These are phyloP conservation scores for Trilocha varians DNA, from an alignment of 2,888 invertebrate genomes.

Conservation along the genomic window DNA sequence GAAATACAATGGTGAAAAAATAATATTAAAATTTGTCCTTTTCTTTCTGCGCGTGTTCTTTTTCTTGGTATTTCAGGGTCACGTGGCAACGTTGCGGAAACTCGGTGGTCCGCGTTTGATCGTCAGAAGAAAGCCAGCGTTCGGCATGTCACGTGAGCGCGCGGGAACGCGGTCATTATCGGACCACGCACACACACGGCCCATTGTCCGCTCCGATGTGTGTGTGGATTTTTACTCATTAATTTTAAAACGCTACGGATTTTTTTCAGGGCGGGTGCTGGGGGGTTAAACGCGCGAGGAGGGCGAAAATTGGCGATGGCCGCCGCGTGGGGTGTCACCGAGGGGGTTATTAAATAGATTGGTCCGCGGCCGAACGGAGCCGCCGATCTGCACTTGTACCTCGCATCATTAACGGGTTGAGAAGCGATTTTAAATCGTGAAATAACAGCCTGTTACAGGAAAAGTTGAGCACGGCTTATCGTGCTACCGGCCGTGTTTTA, in stretches of 20 bases:
- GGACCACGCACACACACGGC: slow-evolving; percentile 54
- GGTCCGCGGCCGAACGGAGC: slow-evolving; percentile 74
- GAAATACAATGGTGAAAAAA: no score
- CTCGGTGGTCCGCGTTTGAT: slow-evolving; percentile 9
- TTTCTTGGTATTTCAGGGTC: no score
- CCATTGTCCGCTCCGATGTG: slow-evolving; percentile 57
- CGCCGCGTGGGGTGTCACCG: slow-evolving; percentile 73
- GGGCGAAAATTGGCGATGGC: slow-evolving; percentile 71
- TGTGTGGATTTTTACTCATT: slow-evolving; percentile 75
- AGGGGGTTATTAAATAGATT: slow-evolving; percentile 75
- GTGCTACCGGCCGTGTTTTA: slow-evolving; percentile 50
- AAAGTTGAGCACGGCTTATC: slow-evolving; percentile 70
- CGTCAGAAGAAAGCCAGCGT: slow-evolving; percentile 20
- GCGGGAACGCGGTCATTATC: slow-evolving; percentile 58
- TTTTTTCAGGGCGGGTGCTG: slow-evolving; percentile 72
- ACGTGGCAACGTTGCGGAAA: no score
- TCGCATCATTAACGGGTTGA: slow-evolving; percentile 73
- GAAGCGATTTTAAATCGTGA: slow-evolving; percentile 72
- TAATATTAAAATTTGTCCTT: no score
- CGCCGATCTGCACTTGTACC: slow-evolving; percentile 73
- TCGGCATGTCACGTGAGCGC: slow-evolving; percentile 20
- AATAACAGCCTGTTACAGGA: slow-evolving; percentile 72
- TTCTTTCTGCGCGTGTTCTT: no score
- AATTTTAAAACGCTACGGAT: slow-evolving; percentile 75
- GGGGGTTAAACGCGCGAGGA: slow-evolving; percentile 50